Evolutionary conservation across 2,113 vertebrate species (phyloP).

Genomic region (Taurulus bubalis): DNA sequence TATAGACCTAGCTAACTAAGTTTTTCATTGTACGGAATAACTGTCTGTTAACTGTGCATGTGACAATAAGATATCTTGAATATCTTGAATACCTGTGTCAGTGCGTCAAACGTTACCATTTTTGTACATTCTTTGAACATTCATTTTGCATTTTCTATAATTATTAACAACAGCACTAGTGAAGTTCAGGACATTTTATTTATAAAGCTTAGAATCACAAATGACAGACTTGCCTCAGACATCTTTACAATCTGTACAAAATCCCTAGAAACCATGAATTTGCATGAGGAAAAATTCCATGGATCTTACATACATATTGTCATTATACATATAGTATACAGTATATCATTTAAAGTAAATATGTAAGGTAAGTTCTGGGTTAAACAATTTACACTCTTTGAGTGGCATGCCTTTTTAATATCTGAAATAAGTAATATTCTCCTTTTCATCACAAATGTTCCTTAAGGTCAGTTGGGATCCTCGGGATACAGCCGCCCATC

Average conservation of each 20-base stretch:
- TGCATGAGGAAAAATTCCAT: background rate
- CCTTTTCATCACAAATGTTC: background rate
- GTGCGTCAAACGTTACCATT: background rate
- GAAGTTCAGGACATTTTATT: background rate
- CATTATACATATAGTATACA: background rate
- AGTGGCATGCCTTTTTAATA: background rate
- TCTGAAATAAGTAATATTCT: conserved; percentile 3
- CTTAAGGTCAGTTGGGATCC: conserved; percentile 46
- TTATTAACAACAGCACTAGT: background rate
- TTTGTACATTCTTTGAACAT: background rate
- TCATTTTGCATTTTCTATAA: background rate
- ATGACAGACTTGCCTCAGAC: background rate
- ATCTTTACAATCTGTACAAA: background rate
- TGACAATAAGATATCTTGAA: no score
- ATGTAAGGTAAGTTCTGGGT: background rate
- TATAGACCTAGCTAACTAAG: no score
- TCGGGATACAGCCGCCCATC: conserved; percentile 87
- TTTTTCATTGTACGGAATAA: no score
- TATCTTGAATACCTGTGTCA: background rate
- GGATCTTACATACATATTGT: background rate
- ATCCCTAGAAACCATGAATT: background rate
- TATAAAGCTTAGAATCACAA: background rate
- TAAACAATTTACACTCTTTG: background rate
- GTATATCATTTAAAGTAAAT: background rate
- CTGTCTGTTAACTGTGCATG: no score